Conservation (phyloP, 2,888 invertebrate species). For the Mesoligia furuncula region DNA sequence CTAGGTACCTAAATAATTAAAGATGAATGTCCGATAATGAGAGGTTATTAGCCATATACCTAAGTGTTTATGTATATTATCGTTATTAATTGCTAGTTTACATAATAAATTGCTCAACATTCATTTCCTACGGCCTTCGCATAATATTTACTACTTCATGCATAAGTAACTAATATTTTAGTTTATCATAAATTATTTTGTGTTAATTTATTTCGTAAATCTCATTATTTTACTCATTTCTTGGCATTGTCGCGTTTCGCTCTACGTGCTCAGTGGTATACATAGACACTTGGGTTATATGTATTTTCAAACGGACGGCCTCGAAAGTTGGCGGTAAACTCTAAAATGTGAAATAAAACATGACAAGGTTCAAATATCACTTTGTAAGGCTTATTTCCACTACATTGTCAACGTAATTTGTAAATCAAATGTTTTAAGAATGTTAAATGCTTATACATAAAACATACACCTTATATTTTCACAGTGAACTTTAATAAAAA, state of each 20-base stretch:
- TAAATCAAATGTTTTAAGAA: neutral
- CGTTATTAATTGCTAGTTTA: slow-evolving; percentile 11
- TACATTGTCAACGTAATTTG: neutral
- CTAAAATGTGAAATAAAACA: slow-evolving; percentile 9
- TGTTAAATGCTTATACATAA: neutral
- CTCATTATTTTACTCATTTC: neutral
- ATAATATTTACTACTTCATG: slow-evolving; percentile 32
- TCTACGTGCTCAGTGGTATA: neutral
- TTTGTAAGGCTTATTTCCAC: neutral
- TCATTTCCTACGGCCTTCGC: slow-evolving; percentile 41
- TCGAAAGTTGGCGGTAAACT: neutral
- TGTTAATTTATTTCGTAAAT: slow-evolving; percentile 11
- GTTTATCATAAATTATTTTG: slow-evolving; percentile 14
- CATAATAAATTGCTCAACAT: slow-evolving; percentile 49
- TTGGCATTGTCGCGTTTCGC: neutral
- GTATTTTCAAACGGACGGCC: neutral
- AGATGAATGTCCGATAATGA: neutral
- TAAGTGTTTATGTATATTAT: slow-evolving; percentile 47
- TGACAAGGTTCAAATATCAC: neutral
- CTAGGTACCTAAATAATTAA: neutral
- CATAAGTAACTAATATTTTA: slow-evolving; percentile 12
- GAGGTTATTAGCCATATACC: slow-evolving; percentile 15
- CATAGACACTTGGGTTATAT: slow-evolving; percentile 29
- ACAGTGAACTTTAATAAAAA: neutral
- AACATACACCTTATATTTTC: neutral